phyloP scores from a whole-genome alignment of 2,888 invertebrate genomes.

The Zeuzera pyrina region DNA sequence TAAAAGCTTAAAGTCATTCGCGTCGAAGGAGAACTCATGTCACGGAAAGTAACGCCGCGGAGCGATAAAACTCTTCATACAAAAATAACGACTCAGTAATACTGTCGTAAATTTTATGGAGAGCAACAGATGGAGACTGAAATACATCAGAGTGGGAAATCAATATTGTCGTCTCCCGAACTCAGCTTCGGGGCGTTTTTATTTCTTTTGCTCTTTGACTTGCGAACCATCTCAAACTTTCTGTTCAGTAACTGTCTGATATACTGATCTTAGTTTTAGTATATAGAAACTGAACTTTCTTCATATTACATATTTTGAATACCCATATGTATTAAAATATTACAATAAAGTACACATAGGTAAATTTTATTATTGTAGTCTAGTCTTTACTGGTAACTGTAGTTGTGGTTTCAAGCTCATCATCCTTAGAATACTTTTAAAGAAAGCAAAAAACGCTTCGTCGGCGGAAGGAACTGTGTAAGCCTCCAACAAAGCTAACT shows the following conservation, averaged over 20 bases:
- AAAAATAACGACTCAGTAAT: conserved; percentile 68
- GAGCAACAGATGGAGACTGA: conserved; percentile 70
- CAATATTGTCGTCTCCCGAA: conserved; percentile 59
- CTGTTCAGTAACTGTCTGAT: conserved; percentile 9
- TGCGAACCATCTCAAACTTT: conserved; percentile 31
- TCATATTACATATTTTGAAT: no score
- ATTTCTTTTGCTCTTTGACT: conserved; percentile 29
- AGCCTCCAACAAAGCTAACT: conserved; percentile 18
- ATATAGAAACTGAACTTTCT: no score
- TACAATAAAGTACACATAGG: no score
- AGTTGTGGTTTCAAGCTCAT: no score
- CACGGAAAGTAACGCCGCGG: conserved; percentile 36
- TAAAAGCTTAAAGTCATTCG: conserved; percentile 28
- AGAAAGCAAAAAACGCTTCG: conserved; percentile 8
- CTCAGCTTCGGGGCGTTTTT: conserved; percentile 43
- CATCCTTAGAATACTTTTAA: no score
- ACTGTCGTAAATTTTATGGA: conserved; percentile 67
- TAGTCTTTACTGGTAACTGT: no score
- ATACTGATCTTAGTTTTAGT: no score
- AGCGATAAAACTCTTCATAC: conserved; percentile 63
- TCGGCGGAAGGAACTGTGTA: conserved; percentile 18
- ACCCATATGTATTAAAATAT: no score
- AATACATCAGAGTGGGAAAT: conserved; percentile 61
- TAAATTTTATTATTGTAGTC: no score
- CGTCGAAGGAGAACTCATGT: conserved; percentile 41